Conservation (phyloP, 2,797 vertebrate genomes). For the Erpetoichthys calabaricus region DNA sequence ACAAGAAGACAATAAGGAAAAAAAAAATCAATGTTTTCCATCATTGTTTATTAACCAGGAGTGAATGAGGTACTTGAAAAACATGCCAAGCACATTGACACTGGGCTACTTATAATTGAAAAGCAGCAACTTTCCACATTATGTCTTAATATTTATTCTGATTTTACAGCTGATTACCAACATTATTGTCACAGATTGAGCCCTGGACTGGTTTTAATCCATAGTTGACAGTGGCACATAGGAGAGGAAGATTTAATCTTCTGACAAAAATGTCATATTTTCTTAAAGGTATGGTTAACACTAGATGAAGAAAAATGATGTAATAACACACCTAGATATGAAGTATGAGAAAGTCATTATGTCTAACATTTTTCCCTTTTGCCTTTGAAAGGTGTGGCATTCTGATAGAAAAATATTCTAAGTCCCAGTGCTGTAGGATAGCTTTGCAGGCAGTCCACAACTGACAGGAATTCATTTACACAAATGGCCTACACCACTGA, state of each 20-base stretch:
- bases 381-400: constrained; percentile 32
- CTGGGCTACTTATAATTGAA: constrained; percentile 40
- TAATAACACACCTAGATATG: constrained; percentile 40
- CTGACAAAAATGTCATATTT: constrained; percentile 33
- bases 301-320: constrained; percentile 45
- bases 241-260: constrained; percentile 35
- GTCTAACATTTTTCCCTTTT: constrained; percentile 41
- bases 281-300: constrained; percentile 45
- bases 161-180: constrained; percentile 30
- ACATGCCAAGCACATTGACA: constrained; percentile 57
- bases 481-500: constrained; percentile 28
- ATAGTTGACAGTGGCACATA: constrained; percentile 34
- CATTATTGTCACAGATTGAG: constrained; percentile 19
- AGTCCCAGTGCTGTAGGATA: constrained; percentile 41
- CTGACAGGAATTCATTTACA: constrained; percentile 29
- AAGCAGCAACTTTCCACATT: constrained; percentile 35
- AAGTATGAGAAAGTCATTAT: constrained; percentile 38
- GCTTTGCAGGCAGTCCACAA: constrained; percentile 34
- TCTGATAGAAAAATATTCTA: constrained; percentile 63
- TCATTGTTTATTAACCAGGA: constrained; percentile 53
- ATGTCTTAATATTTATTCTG: constrained; percentile 30
- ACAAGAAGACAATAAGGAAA: constrained; percentile 33
- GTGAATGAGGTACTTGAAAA: constrained; percentile 53
- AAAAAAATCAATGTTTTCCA: constrained; percentile 45
- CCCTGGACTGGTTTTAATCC: constrained; percentile 3